phyloP scores from a whole-genome alignment of 2,888 invertebrate genomes.

The Tenthredo notha region DNA sequence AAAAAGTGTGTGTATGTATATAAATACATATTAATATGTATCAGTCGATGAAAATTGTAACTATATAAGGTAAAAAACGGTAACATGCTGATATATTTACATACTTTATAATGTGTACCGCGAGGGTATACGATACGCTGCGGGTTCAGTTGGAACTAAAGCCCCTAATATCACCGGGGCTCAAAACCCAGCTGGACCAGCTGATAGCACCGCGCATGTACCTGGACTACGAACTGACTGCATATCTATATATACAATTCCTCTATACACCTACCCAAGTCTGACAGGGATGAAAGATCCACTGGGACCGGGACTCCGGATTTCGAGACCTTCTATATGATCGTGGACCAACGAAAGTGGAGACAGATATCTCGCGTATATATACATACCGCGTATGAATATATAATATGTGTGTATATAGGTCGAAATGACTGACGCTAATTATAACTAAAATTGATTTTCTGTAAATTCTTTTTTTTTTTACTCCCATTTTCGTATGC shows the following conservation, averaged over 20 bases:
- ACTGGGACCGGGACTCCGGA: not conserved
- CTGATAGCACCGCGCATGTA: conserved; percentile 47
- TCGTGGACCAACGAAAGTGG: not conserved
- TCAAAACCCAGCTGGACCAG: conserved; percentile 45
- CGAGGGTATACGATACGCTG: conserved; percentile 60
- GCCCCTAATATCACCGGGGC: conserved; percentile 49
- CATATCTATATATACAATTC: not conserved
- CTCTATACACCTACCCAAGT: not conserved
- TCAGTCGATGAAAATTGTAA: not conserved
- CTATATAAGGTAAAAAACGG: not conserved
- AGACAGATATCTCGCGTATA: not conserved
- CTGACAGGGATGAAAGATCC: conserved; percentile 37
- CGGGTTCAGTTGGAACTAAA: conserved; percentile 61
- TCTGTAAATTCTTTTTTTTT: not conserved
- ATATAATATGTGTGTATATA: not conserved
- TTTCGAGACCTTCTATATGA: not conserved
- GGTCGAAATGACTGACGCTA: not conserved
- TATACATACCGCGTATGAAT: not conserved
- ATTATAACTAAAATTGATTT: not conserved
- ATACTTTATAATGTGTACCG: conserved; percentile 37
- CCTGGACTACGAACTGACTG: conserved; percentile 20
- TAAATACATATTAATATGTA: not conserved
- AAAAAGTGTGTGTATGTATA: not conserved
- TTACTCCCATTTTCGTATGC: not conserved
- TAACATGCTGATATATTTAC: conserved; percentile 33